These are phyloP conservation scores for Mastacembelus armatus DNA, from an alignment of 2,797 vertebrate species.

Conservation along the genomic window DNA sequence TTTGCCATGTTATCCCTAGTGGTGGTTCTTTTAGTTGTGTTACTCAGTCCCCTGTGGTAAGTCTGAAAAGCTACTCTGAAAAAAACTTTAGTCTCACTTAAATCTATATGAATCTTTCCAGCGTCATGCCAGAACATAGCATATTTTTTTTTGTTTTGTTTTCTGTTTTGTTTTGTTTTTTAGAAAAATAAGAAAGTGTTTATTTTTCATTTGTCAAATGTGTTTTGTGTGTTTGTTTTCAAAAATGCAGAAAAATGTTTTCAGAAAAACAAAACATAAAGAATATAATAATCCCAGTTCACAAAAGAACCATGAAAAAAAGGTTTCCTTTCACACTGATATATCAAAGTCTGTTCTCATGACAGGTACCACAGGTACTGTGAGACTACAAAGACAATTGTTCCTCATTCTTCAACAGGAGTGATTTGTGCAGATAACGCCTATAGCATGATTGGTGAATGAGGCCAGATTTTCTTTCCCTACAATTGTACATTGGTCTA, in stretches of 20 bases:
- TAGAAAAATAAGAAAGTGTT: background rate
- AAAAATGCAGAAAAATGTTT: background rate
- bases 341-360: slow-evolving; percentile 14
- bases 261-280: background rate
- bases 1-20: slow-evolving; percentile 40
- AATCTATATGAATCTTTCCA: slow-evolving; percentile 5
- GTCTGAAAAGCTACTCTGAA: slow-evolving; percentile 25
- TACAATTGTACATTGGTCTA: slow-evolving; percentile 18
- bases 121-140: background rate
- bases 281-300: no score
- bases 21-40: slow-evolving; percentile 41
- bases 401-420: slow-evolving; percentile 11
- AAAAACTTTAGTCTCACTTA: slow-evolving; percentile 29
- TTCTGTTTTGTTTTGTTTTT: no score
- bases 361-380: background rate
- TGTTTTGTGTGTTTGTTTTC: background rate
- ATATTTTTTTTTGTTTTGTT: background rate
- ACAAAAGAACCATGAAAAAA: slow-evolving; percentile 1
- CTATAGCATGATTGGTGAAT: slow-evolving; percentile 27
- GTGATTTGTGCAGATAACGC: slow-evolving; percentile 19
- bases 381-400: slow-evolving; percentile 31
- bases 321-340: background rate
- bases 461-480: slow-evolving; percentile 57
- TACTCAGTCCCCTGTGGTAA: slow-evolving; percentile 22
- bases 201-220: background rate